Base-by-base conservation (phyloP, 2,888 invertebrate species). In the Anorthoa munda region DNA sequence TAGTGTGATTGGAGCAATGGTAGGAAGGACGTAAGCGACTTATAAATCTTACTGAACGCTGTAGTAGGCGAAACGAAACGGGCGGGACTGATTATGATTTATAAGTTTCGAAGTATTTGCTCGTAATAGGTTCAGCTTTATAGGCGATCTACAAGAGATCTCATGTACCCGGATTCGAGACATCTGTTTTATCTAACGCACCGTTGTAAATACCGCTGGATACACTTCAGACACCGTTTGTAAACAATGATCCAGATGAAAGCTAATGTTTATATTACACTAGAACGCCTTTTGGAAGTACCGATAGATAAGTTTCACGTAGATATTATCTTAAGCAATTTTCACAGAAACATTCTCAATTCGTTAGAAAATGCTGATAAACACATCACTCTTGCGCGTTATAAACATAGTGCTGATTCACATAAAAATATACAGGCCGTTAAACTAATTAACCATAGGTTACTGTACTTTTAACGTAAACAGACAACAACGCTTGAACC, bases 241-340 rank as follows among this genome's bases (percentile, higher is more conserved):
- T 94, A 94, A 94, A 95, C 93, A 94, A 89, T 85, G 79, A 77
- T 82, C 90, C 91, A 92, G 93, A 92, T 92, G 94, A 92, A 90
- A 93, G 89, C 88, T 85, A 82, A 81, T 92, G 93, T 94, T 94
- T 93, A 93, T 85, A 79, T 91, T 93, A 90, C 77, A 79, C 83
- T 85, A 90, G 86, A 87, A 83, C 87, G 81, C 79, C 77, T 88
- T 89, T 88, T 82, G 58, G 82, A 77, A 82, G 83, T 81, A 82
- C 72, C 75, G 78, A 81, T 85, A 79, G 78, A 86, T 84, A 79
- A 68, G 80, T 82, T 84, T 82, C 63, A 85, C 74, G 75, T 79
- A 80, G 70, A 72, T 84, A 84, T 79, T 85, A 80, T 85, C 66
- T 73, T 80, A 82, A 83, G 77, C 72, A 86, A 72, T 79, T 77